A percentile compares a stretch with the other conserved stretches of the same genome.
Conservation (phyloP, 2,113 vertebrate species). For the Ahaetulla prasina region DNA sequence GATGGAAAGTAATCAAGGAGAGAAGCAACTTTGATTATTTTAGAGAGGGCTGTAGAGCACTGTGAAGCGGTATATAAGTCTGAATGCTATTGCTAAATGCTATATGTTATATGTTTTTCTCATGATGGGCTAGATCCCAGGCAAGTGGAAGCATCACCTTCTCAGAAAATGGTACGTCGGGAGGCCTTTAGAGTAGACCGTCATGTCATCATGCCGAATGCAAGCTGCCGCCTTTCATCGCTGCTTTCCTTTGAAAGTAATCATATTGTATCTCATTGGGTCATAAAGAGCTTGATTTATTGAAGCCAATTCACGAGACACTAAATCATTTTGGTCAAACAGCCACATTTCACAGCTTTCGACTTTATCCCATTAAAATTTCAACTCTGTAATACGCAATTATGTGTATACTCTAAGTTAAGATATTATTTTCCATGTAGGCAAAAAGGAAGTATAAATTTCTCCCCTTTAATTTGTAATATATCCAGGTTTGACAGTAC, state of each 20-base stretch:
- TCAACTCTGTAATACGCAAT: slow-evolving; percentile 37
- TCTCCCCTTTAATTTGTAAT: slow-evolving; percentile 56
- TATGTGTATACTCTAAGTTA: slow-evolving; percentile 39
- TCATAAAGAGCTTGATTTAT: slow-evolving; percentile 19
- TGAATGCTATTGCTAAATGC: too few relatives aligned
- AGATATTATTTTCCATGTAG: slow-evolving; percentile 37
- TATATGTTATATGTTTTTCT: neutral
- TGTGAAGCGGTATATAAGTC: too few relatives aligned
- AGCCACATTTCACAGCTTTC: slow-evolving; percentile 9
- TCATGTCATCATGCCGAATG: neutral
- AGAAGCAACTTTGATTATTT: too few relatives aligned
- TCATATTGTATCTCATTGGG: slow-evolving; percentile 21
- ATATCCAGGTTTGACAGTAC: slow-evolving; percentile 47
- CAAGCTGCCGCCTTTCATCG: neutral
- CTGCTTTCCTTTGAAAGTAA: neutral
- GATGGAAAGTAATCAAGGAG: too few relatives aligned
- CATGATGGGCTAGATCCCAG: neutral
- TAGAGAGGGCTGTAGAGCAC: too few relatives aligned
- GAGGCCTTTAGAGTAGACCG: neutral
- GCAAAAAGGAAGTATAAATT: slow-evolving; percentile 24
- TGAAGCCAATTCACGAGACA: neutral
- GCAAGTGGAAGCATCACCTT: neutral
- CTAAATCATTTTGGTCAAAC: slow-evolving; percentile 22
- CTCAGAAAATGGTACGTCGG: neutral
- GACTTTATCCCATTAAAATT: slow-evolving; percentile 35